Evolutionary conservation across 2,113 vertebrate genomes (phyloP).

Genomic region (Macquaria ambigua): DNA sequence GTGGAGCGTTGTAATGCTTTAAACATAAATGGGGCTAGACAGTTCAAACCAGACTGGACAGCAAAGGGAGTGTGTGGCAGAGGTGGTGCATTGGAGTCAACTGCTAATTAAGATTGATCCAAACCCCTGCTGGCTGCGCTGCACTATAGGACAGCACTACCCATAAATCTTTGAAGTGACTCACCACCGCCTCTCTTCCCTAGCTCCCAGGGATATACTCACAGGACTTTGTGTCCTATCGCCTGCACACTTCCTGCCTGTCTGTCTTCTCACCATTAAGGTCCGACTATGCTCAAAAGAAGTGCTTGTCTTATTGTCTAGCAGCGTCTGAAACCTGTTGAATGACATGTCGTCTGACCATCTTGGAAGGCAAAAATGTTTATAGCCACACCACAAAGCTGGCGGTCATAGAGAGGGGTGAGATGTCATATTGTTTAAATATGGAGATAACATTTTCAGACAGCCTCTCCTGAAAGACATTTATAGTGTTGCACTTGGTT

Average conservation of each 20-base stretch:
- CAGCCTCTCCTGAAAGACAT: background rate
- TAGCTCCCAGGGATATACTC: background rate
- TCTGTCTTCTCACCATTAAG: background rate
- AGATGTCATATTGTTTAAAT: no score
- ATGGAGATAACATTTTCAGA: background rate
- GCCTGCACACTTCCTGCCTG: background rate
- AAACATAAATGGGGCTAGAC: conserved; percentile 39
- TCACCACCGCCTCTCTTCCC: conserved; percentile 16
- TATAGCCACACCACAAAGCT: background rate
- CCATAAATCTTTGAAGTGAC: conserved; percentile 68
- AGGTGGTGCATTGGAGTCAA: conserved; percentile 42
- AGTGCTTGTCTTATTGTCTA: background rate
- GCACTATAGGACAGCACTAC: conserved; percentile 42
- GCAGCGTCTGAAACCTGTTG: background rate
- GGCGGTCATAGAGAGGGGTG: no score
- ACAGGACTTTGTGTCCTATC: background rate
- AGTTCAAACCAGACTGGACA: conserved; percentile 22
- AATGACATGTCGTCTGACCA: background rate
- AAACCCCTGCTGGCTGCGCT: conserved; percentile 28
- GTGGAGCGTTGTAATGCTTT: conserved; percentile 15
- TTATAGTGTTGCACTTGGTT: background rate
- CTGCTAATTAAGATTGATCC: conserved; percentile 74
- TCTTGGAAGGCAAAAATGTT: background rate
- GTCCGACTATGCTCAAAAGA: background rate
- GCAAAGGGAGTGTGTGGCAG: conserved; percentile 33